Evolutionary conservation across 2,797 vertebrate species (phyloP), one percentile per base, ranked within the genome.

Genomic region (Ciconia nigra): DNA sequence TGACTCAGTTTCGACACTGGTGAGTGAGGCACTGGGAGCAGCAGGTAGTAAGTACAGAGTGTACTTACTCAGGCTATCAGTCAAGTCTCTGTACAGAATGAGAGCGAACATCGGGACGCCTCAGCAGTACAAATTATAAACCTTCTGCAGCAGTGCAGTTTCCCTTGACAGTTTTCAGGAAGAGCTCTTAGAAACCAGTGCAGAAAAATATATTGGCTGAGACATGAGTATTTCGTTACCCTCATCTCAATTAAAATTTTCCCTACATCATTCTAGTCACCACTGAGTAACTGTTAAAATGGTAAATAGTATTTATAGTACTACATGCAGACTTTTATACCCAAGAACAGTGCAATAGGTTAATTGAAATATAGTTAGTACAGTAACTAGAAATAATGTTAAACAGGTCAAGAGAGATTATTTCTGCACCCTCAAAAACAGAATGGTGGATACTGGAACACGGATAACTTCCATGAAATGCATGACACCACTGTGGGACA

Each of bases 31-130:
- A 11, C 29, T 17, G 7, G 41, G 29, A 65, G 57, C 47, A 55
- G 35, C 41, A 66, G 24, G 57, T 5, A 44, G 57, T 13, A 42
- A 44, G 66, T 26, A 17, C 57, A 44, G 16, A 4, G 37, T 5
- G 42, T 11, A 17, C 63, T 19, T 37, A 33, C 51, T 18, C 14
- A 2, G 33, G 47, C 80, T 52, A 13, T 9, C 26, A 16, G 55
- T 51, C 31, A 24, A 42, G 29, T 13, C 52, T 33, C 28, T 1
- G 2, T 47, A 47, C 17, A 26, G 52, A 47, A 21, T 4, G 1
- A 46, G 51, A 39, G 7, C 7, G 8, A 67, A 26, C 42, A 10
- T 4, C 0, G 2, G 44, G 42, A 47, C 2, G 7, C 42, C 13
- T 47, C 42, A 17, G 63, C 63, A 33, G 31, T 7, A 4, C 31